Percentiles rank a stretch among this genome's conserved stretches.
Conservation (phyloP, 1,140 invertebrate species). For the Orius laevigatus region DNA sequence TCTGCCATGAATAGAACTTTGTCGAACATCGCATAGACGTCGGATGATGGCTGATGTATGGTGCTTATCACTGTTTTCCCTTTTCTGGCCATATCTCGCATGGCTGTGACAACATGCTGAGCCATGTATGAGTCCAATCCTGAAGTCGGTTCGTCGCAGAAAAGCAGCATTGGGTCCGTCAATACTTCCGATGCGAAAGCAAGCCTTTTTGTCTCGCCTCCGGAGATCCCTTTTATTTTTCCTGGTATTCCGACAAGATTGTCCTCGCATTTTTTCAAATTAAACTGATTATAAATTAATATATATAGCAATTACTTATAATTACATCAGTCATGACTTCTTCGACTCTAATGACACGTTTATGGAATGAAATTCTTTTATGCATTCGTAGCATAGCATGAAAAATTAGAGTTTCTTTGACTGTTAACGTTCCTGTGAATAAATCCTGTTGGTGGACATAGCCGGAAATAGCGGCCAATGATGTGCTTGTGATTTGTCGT, state of each 20-base stretch:
- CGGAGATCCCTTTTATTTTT: constrained; percentile 9
- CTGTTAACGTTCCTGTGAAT: constrained; percentile 86
- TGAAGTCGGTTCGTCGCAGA: constrained; percentile 94
- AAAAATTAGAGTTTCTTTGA: constrained; percentile 38
- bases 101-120: constrained; percentile 69
- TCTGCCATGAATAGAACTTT: constrained; percentile 80
- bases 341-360: constrained; percentile 68
- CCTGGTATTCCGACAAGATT: constrained; percentile 1
- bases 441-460: constrained; percentile 93
- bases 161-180: constrained; percentile 75
- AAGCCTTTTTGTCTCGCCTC: constrained; percentile 8
- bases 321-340: constrained; percentile 77
- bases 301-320: not conserved
- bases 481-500: constrained; percentile 37
- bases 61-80: constrained; percentile 88
- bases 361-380: constrained; percentile 48
- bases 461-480: constrained; percentile 62
- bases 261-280: constrained; percentile 5
- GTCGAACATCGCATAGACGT: constrained; percentile 84
- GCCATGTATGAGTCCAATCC: constrained; percentile 75
- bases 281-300: constrained; percentile 1
- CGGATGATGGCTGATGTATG: constrained; percentile 92
- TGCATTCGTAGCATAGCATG: constrained; percentile 89
- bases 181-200: constrained; percentile 7
- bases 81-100: constrained; percentile 57